Percentiles rank a stretch among this genome's conserved stretches.
Evolutionary conservation across 2,113 vertebrate genomes (phyloP).

Genomic region (Semnornis frantzii): DNA sequence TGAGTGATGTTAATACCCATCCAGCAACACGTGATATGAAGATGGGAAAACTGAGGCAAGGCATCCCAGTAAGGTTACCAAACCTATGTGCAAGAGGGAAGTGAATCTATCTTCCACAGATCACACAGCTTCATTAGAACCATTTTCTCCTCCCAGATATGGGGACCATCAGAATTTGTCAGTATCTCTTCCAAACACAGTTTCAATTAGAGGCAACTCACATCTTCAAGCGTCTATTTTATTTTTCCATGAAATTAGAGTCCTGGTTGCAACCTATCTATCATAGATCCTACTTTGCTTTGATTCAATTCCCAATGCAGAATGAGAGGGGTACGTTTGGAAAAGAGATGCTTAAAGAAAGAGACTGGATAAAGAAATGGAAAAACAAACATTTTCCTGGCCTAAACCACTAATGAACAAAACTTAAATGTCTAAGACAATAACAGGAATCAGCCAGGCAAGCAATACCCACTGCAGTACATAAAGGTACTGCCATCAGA

Average conservation of each 20-base stretch:
- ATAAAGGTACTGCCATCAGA: neutral
- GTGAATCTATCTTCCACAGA: neutral
- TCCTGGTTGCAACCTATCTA: neutral
- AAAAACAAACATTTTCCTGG: neutral
- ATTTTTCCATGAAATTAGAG: neutral
- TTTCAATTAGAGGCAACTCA: neutral
- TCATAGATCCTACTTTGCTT: neutral
- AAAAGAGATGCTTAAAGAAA: constrained; percentile 6
- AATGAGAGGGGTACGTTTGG: neutral
- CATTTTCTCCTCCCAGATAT: neutral
- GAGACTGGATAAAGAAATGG: neutral
- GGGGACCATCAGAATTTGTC: neutral
- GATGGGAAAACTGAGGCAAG: neutral
- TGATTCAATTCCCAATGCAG: neutral
- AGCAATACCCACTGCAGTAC: neutral
- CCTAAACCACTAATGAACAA: neutral
- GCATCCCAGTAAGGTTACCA: neutral
- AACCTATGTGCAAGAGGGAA: neutral
- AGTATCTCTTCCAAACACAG: neutral
- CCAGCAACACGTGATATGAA: neutral
- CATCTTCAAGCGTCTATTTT: neutral
- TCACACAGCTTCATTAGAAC: neutral
- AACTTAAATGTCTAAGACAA: neutral
- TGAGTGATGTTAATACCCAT: neutral
- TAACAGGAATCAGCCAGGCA: neutral